These are phyloP conservation scores for Micoletzkya japonica DNA, from an alignment of 2,888 invertebrate genomes.

Conservation along the genomic window DNA sequence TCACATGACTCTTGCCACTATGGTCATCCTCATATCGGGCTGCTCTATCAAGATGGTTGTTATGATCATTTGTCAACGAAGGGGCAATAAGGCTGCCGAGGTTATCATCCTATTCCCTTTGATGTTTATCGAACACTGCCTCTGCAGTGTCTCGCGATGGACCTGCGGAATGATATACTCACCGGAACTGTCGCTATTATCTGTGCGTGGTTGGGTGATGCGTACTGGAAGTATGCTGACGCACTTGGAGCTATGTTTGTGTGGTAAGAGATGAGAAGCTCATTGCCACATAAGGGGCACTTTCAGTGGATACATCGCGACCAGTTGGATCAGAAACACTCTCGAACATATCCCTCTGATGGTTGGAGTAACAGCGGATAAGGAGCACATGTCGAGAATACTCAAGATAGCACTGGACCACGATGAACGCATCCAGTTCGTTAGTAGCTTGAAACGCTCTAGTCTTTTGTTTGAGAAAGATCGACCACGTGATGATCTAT, in stretches of 20 bases:
- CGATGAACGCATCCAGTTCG: constrained; percentile 43
- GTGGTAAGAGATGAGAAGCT: constrained; percentile 38
- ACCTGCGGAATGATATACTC: constrained; percentile 67
- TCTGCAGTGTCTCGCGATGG: constrained; percentile 62
- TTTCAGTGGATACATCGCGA: constrained; percentile 53
- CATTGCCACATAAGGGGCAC: not conserved
- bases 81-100: constrained; percentile 24
- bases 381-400: constrained; percentile 54
- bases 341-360: constrained; percentile 52
- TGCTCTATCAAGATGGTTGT: constrained; percentile 37
- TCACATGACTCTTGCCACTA: constrained; percentile 34
- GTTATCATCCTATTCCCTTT: not conserved
- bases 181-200: constrained; percentile 65
- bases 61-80: constrained; percentile 36
- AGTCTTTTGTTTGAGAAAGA: constrained; percentile 41
- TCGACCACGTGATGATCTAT: constrained; percentile 68
- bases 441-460: no score
- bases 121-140: not conserved
- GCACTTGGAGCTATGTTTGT: constrained; percentile 67
- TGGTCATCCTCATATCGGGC: constrained; percentile 35
- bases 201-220: constrained; percentile 65
- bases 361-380: constrained; percentile 45
- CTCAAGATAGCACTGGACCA: constrained; percentile 55
- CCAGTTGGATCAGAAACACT: constrained; percentile 56
- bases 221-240: constrained; percentile 65